Base-by-base conservation (phyloP, 2,797 vertebrate genomes). In the Acropternis orthonyx region DNA sequence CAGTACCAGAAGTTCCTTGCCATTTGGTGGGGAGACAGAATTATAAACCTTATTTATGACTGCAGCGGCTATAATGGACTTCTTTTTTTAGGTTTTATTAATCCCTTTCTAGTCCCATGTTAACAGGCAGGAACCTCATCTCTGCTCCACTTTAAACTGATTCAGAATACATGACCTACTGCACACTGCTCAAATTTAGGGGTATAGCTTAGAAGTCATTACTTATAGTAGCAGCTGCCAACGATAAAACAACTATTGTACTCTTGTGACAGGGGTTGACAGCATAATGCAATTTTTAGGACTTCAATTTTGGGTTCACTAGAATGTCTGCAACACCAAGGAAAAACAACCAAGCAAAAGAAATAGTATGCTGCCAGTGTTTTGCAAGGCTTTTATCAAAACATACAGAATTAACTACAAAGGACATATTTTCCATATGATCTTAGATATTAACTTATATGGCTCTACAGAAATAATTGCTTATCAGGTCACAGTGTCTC, bases 271-370 rank as follows among this genome's bases (percentile, higher is more conserved):
- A 85, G 52, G 55, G 86, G 51, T 43, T 93, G 89, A 95, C 61
- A 94, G 73, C 46, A 52, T 63, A 92, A 91, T 63, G 52, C 62
- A 68, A 84, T 75, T 94, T 92, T 97, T 88, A 95, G 85, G 89
- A 76, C 52, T 73, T 75, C 81, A 82, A 59, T 88, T 96, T 87
- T 74, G 68, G 24, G 88, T 89, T 96, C 0, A 0, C 48, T 55
- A 71, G 55, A 27, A 77, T 27, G 44, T 54, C 78, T 94, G 68
- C 30, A 65, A 55, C 71, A 63, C 49, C 3, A 10, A 34, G 52
- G 54, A 55, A 78, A 85, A 85, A 81, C 17, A 89, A 79, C 20
- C 2, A 7, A 89, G 75, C 14, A 54, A 63, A 26, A 86, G 46
- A 95, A 95, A 75, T 24, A 2, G 36, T 56, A 77, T 68, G 63